Percentiles rank a stretch among this genome's conserved stretches.
phyloP scores from a whole-genome alignment of 1,140 invertebrate species.

The Solen grandis region DNA sequence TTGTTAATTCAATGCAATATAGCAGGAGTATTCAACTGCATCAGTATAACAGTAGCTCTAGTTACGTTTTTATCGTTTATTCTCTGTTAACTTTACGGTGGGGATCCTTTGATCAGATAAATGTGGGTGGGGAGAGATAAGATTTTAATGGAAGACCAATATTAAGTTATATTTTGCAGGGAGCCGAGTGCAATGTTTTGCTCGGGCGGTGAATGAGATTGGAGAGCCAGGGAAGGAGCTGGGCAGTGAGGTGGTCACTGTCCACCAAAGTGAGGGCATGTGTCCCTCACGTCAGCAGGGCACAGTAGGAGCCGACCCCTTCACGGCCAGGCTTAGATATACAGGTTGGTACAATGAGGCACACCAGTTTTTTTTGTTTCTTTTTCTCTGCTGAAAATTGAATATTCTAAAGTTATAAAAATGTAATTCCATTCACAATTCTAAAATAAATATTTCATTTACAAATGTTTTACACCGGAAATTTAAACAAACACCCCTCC shows the following conservation, averaged over 20 bases:
- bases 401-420: too few relatives aligned
- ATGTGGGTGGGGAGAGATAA: neutral
- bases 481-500: too few relatives aligned
- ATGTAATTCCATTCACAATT: too few relatives aligned
- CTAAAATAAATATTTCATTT: conserved; percentile 4
- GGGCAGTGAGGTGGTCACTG: conserved; percentile 71
- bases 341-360: conserved; percentile 76
- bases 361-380: too few relatives aligned
- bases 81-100: neutral
- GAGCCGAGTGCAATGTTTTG: conserved; percentile 79
- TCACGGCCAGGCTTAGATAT: conserved; percentile 79
- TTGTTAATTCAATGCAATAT: too few relatives aligned
- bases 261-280: conserved; percentile 73
- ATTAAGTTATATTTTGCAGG: conserved; percentile 72
- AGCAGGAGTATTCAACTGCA: too few relatives aligned
- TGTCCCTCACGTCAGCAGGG: conserved; percentile 74
- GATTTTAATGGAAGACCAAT: neutral
- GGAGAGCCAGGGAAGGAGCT: conserved; percentile 79
- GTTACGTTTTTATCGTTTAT: neutral
- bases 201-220: conserved; percentile 78
- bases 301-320: conserved; percentile 79
- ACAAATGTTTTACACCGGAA: neutral
- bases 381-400: too few relatives aligned
- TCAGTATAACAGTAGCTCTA: too few relatives aligned
- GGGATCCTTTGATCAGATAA: neutral